Percentiles rank a stretch among this genome's conserved stretches.
phyloP scores from a whole-genome alignment of 2,888 invertebrate species.

The Frankliniella fusca region DNA sequence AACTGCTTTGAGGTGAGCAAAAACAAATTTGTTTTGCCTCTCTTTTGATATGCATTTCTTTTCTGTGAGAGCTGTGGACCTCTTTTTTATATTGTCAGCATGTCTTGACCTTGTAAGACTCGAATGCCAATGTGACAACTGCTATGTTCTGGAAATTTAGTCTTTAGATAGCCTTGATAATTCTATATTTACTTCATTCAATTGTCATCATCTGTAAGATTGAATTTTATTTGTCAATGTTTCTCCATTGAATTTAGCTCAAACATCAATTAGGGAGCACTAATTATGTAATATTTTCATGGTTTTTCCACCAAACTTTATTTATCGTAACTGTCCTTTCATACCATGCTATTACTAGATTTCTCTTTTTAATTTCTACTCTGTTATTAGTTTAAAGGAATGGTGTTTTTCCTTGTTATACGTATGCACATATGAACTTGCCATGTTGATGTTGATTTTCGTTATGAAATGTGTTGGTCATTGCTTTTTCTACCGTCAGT shows the following conservation, averaged over 20 bases:
- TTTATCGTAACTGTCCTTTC: background rate
- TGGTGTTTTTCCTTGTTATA: conserved; percentile 10
- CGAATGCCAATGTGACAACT: conserved; percentile 17
- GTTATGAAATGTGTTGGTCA: background rate
- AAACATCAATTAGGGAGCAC: background rate
- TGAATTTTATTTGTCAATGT: background rate
- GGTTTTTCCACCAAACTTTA: background rate
- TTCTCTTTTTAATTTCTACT: background rate
- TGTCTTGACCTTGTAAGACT: conserved; percentile 23
- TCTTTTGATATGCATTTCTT: conserved; percentile 5
- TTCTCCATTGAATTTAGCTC: background rate
- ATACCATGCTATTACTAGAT: background rate
- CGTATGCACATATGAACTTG: conserved; percentile 24
- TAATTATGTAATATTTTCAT: background rate
- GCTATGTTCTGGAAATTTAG: conserved; percentile 4
- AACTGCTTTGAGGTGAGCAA: conserved; percentile 12
- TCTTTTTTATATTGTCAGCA: conserved; percentile 1
- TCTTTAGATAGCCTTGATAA: conserved; percentile 25
- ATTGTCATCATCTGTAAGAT: background rate
- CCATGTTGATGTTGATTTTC: conserved; percentile 1
- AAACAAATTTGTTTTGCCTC: background rate
- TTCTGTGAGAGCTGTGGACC: background rate
- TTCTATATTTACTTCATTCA: conserved; percentile 13
- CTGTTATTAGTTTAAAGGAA: conserved; percentile 17
- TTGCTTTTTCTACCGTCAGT: background rate